A percentile compares a stretch with the other conserved stretches of the same genome.
Evolutionary conservation across 2,113 vertebrate species (phyloP).

Genomic region (Vulpes vulpes): DNA sequence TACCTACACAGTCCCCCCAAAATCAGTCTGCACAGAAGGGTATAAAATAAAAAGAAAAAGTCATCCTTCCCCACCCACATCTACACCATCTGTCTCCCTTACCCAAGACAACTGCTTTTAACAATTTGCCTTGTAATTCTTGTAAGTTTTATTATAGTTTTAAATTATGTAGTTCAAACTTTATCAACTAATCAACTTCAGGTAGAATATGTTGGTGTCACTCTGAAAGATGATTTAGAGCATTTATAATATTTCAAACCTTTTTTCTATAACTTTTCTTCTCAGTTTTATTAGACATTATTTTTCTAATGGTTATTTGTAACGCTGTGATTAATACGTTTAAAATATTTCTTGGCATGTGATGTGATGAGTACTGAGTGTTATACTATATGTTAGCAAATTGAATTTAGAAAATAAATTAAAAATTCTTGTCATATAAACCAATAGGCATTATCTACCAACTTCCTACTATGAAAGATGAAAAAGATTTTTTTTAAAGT

Average conservation of each 20-base stretch:
- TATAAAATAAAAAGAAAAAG: neutral
- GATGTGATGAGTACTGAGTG: no score
- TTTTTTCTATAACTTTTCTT: neutral
- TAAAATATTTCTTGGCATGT: slow-evolving; percentile 3
- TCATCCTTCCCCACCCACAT: neutral
- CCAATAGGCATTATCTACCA: neutral
- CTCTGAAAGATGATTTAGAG: neutral
- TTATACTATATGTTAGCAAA: no score
- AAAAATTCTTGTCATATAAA: neutral
- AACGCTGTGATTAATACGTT: neutral
- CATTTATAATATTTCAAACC: neutral
- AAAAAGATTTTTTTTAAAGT: neutral
- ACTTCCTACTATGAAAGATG: neutral
- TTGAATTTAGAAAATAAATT: no score
- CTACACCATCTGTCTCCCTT: neutral
- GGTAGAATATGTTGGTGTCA: neutral
- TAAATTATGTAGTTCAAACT: neutral
- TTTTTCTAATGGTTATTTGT: neutral
- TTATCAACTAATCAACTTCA: neutral
- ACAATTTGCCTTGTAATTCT: neutral
- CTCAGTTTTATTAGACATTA: neutral
- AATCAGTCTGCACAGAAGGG: neutral
- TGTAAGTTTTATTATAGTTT: neutral
- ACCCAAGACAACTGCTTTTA: neutral
- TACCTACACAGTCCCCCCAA: neutral